Base-by-base conservation (phyloP, 2,797 vertebrate species). In the Pangasius djambal region DNA sequence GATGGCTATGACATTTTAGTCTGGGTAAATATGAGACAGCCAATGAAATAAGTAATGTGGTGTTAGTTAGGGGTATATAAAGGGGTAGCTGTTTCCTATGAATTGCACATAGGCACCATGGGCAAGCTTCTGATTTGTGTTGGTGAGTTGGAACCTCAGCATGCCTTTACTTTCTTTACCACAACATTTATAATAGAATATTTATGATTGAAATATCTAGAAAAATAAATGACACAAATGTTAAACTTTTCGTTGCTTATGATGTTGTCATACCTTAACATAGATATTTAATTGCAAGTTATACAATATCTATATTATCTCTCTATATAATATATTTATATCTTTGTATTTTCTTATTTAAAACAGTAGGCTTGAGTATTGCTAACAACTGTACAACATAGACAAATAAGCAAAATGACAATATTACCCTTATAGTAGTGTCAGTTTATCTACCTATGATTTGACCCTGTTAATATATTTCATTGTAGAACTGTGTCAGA, bases 121-220 rank as follows among this genome's bases (percentile, higher is more conserved):
- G 94, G 92, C 90, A 95, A 94, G 74, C 91, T 95, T 89, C 93
- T 95, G 88, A 91, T 94, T 90, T 95, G 90, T 57, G 86, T 92
- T 12, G 94, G 94, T 96, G 92, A 94, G 94, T 70, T 61, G 9
- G 86, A n/a, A 48, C 6, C n/a, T 25, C 67, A 63, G 4, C 31
- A 37, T 20, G 2, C 82, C 79, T 87, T 87, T 44, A 48, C 67
- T 55, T 70, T 72, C 15, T 69, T 67, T 69, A 70, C n/a, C 50
- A 55, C 28, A 31, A 52, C 4, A 40, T 82, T 83, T 63, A 44
- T 3, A 22, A 55, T 22, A 79, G 25, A 75, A 75, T 75, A 50
- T 28, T 16, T n/a, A 52, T 16, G 44, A 50, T n/a, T 50, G 12
- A 50, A 77, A 57, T 59, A 59, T 20, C 18, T 59, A 59, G 8